Percentiles rank a stretch among this genome's conserved stretches.
phyloP scores from a whole-genome alignment of 2,888 invertebrate genomes.

The Acleris cristana region DNA sequence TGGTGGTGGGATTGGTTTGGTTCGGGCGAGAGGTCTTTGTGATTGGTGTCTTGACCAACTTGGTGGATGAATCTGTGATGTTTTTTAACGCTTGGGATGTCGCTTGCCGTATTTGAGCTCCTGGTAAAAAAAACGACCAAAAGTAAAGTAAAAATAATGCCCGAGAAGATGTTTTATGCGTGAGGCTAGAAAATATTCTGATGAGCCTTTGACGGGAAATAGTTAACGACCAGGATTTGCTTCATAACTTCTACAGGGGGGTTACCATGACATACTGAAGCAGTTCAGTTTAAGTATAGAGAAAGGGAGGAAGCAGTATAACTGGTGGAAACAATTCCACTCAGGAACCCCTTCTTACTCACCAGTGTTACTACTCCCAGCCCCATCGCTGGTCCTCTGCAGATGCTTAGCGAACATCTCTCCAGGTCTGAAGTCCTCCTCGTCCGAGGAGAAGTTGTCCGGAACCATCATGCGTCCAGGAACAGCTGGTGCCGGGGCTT shows the following conservation, averaged over 20 bases:
- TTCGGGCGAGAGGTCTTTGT: slow-evolving; percentile 42
- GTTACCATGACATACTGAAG: no score
- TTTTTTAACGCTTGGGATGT: slow-evolving; percentile 67
- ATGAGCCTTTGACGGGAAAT: no score
- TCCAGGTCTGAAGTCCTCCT: slow-evolving; percentile 85
- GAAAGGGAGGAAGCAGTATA: no score
- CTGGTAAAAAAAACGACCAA: slow-evolving; percentile 49
- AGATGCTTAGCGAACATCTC: slow-evolving; percentile 84
- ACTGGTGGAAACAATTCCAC: no score
- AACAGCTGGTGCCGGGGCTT: slow-evolving; percentile 36
- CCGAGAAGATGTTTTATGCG: no score
- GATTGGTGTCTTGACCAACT: slow-evolving; percentile 61
- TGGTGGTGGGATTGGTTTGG: slow-evolving; percentile 17
- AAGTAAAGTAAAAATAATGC: no score
- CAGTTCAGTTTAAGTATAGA: no score
- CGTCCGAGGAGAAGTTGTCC: slow-evolving; percentile 82
- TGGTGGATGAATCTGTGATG: slow-evolving; percentile 57
- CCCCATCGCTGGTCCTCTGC: slow-evolving; percentile 52
- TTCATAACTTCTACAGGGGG: no score
- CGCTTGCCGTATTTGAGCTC: slow-evolving; percentile 71
- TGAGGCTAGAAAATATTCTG: not conserved
- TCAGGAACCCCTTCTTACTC: not conserved
- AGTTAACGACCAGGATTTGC: no score
- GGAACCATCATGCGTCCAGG: slow-evolving; percentile 50
- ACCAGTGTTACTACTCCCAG: slow-evolving; percentile 24